phyloP scores from a whole-genome alignment of 2,888 invertebrate genomes.

The Subacronicta megacephala region DNA sequence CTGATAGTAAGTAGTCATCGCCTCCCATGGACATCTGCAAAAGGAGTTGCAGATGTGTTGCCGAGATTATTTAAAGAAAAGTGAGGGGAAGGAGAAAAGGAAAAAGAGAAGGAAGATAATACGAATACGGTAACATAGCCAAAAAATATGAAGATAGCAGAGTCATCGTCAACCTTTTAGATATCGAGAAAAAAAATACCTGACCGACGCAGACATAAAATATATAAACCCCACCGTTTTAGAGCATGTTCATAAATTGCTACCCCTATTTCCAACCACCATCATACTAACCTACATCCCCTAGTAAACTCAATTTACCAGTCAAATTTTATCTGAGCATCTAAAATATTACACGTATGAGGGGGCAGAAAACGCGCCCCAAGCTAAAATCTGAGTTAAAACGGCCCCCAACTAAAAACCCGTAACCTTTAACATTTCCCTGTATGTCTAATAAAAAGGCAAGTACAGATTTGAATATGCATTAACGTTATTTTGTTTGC shows the following conservation, averaged over 20 bases:
- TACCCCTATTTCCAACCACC: slow-evolving; percentile 19
- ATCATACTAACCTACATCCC: slow-evolving; percentile 39
- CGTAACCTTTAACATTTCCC: slow-evolving; percentile 52
- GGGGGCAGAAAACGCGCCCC: slow-evolving; percentile 41
- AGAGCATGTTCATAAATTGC: slow-evolving; percentile 19
- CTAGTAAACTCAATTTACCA: slow-evolving; percentile 50
- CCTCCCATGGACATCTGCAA: too few relatives aligned
- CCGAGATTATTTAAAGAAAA: too few relatives aligned
- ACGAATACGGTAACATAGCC: too few relatives aligned
- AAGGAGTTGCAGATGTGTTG: too few relatives aligned
- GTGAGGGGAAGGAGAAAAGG: too few relatives aligned
- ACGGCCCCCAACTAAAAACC: slow-evolving; percentile 37
- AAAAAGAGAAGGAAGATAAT: too few relatives aligned
- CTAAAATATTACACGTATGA: slow-evolving; percentile 57
- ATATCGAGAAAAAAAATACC: too few relatives aligned
- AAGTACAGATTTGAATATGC: slow-evolving; percentile 59
- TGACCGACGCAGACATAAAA: too few relatives aligned
- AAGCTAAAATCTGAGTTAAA: slow-evolving; percentile 47
- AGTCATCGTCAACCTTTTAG: too few relatives aligned
- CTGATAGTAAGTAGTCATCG: too few relatives aligned
- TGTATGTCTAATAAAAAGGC: slow-evolving; percentile 56
- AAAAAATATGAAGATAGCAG: too few relatives aligned
- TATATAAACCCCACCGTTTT: background rate
- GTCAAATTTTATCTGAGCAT: slow-evolving; percentile 57
- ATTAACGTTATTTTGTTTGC: slow-evolving; percentile 59